Evolutionary conservation across 1,140 invertebrate genomes (phyloP).

Genomic region (Cydia strobilella): DNA sequence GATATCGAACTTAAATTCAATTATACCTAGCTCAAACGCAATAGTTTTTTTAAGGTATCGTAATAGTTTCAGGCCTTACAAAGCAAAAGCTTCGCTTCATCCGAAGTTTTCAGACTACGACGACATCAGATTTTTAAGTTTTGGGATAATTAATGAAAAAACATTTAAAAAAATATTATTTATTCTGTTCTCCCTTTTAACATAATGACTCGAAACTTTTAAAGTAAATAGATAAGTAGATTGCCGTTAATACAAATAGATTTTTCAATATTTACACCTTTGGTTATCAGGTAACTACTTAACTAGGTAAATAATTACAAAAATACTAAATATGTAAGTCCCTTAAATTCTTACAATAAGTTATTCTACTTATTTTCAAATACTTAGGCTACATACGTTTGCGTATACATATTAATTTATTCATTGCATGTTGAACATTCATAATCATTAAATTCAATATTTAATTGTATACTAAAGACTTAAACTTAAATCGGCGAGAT

Average conservation of each 20-base stretch:
- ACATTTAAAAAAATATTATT: background rate
- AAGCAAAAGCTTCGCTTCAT: too few species aligned
- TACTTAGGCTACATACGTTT: background rate
- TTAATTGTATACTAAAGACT: constrained; percentile 32
- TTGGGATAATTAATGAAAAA: background rate
- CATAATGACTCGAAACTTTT: constrained; percentile 52
- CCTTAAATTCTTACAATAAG: background rate
- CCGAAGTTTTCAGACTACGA: too few species aligned
- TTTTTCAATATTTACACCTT: constrained; percentile 54
- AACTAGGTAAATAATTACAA: constrained; percentile 46
- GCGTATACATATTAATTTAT: background rate
- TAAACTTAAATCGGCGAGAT: background rate
- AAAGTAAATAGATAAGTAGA: background rate
- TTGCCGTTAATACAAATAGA: constrained; percentile 27
- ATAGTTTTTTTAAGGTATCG: too few species aligned
- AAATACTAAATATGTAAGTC: constrained; percentile 1
- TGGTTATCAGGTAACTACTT: constrained; percentile 62
- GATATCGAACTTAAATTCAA: too few species aligned
- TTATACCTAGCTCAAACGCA: too few species aligned
- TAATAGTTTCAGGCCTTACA: background rate
- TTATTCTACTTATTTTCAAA: background rate
- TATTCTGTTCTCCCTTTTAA: constrained; percentile 35
- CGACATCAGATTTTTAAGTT: too few species aligned
- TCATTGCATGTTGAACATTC: background rate
- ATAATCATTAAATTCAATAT: background rate